Percentiles rank a stretch among this genome's conserved stretches.
Conservation (phyloP, 2,888 invertebrate genomes). For the Choreutis nemorana region DNA sequence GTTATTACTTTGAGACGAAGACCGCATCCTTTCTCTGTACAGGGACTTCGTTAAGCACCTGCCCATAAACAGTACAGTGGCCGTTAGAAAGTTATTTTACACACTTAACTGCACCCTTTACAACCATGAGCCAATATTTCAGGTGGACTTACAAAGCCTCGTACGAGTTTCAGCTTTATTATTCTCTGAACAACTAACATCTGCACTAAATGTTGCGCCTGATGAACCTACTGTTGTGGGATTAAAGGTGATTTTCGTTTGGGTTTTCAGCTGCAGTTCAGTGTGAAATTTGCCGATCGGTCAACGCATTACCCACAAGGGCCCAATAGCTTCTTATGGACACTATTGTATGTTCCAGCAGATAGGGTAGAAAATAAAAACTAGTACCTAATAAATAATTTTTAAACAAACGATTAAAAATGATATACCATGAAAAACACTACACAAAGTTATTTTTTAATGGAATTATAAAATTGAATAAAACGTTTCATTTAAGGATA, state of each 20-base stretch:
- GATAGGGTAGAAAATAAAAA: too few species aligned
- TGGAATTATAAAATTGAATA: too few species aligned
- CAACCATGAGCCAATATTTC: constrained; percentile 22
- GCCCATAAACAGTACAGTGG: too few species aligned
- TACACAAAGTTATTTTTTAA: too few species aligned
- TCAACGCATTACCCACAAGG: constrained; percentile 23
- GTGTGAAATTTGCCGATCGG: constrained; percentile 17
- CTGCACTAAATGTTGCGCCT: not conserved
- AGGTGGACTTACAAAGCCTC: constrained; percentile 21
- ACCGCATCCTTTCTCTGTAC: too few species aligned
- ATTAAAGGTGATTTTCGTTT: constrained; percentile 8
- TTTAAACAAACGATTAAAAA: not conserved
- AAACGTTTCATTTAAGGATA: too few species aligned
- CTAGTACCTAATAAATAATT: not conserved
- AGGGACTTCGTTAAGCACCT: too few species aligned
- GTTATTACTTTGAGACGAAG: too few species aligned
- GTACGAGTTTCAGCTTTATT: constrained; percentile 21
- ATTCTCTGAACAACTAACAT: constrained; percentile 10
- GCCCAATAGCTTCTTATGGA: constrained; percentile 15
- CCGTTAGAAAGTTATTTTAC: too few species aligned
- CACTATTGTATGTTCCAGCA: too few species aligned
- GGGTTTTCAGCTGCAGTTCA: constrained; percentile 2
- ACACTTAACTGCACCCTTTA: constrained; percentile 8
- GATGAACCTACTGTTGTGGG: constrained; percentile 3
- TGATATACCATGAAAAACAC: not conserved